Evolutionary conservation across 1,140 invertebrate species (phyloP).

Genomic region (Bathynomus jamesi): DNA sequence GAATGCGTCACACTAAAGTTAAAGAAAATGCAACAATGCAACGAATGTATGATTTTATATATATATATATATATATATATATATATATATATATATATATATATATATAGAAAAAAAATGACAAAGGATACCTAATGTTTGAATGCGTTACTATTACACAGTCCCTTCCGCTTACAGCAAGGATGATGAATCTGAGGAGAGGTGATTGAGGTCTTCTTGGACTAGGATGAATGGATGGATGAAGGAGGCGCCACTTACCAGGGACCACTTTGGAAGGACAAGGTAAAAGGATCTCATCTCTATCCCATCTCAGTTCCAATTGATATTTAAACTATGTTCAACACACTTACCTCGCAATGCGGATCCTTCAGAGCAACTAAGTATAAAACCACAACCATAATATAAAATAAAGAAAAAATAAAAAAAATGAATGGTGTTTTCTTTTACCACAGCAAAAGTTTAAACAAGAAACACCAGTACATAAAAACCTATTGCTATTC

Average conservation of each 20-base stretch:
- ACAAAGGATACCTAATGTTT: not conserved
- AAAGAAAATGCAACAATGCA: too few relatives aligned
- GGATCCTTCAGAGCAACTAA: too few relatives aligned
- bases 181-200: not conserved
- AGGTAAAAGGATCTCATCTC: not conserved
- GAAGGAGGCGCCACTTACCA: not conserved
- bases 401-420: not conserved
- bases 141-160: too few relatives aligned
- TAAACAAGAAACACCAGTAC: not conserved
- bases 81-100: constrained; percentile 3
- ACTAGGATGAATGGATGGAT: not conserved
- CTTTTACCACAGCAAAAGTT: constrained; percentile 1
- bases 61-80: constrained; percentile 3
- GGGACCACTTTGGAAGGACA: not conserved
- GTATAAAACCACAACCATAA: not conserved
- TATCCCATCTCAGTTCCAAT: not conserved
- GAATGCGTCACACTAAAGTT: too few relatives aligned
- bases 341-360: not conserved
- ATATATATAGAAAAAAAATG: not conserved
- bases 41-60: not conserved
- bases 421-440: not conserved
- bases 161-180: not conserved
- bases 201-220: not conserved
- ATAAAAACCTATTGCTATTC: not conserved
- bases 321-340: not conserved